A percentile compares a stretch with the other conserved stretches of the same genome.
Evolutionary conservation across 2,113 vertebrate genomes (phyloP).

Genomic region (Urocynchramus pylzowi): DNA sequence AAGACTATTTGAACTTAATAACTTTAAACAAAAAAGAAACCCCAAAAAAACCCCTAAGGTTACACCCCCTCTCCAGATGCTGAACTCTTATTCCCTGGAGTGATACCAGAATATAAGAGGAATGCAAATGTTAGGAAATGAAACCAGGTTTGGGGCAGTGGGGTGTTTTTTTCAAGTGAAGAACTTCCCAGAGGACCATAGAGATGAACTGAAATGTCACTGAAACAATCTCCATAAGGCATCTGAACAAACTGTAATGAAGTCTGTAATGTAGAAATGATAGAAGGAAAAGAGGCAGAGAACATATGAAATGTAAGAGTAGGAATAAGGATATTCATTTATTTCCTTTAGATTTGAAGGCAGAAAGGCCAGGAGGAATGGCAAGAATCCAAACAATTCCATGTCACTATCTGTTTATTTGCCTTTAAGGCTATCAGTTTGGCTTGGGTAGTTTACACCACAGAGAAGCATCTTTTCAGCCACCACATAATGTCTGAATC

Average conservation of each 20-base stretch:
- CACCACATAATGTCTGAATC: neutral
- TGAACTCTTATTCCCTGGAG: neutral
- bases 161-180: rapidly evolving
- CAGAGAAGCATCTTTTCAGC: neutral
- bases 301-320: neutral
- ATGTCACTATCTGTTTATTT: neutral
- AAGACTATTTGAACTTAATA: neutral
- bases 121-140: neutral
- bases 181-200: neutral
- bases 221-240: neutral
- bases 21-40: neutral
- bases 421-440: neutral
- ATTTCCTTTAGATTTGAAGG: neutral
- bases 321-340: neutral
- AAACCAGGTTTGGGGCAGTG: neutral
- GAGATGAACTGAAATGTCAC: neutral
- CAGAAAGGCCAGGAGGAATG: neutral
- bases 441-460: neutral
- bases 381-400: neutral
- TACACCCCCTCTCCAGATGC: neutral
- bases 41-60: neutral
- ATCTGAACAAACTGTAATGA: neutral
- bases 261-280: neutral
- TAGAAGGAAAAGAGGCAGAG: neutral
- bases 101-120: neutral